These are phyloP conservation scores for Semotilus atromaculatus DNA, from an alignment of 2,797 vertebrate species.

Conservation along the genomic window DNA sequence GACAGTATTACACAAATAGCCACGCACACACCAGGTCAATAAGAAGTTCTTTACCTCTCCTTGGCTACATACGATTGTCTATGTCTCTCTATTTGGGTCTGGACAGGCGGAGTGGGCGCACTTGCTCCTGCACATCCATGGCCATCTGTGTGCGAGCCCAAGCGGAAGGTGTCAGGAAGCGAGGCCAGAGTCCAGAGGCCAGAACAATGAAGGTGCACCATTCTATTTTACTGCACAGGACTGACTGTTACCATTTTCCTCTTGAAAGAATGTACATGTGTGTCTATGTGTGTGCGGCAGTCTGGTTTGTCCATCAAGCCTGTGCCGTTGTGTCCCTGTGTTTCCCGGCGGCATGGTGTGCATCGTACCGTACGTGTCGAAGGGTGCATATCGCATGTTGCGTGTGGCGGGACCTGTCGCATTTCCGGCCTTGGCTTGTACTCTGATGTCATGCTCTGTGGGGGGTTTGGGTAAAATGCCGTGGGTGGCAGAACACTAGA, in stretches of 20 bases:
- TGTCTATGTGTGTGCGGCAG: slow-evolving; percentile 58
- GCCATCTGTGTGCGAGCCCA: slow-evolving; percentile 60
- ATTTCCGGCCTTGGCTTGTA: slow-evolving; percentile 64
- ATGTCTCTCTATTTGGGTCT: slow-evolving; percentile 35
- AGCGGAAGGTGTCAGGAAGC: slow-evolving; percentile 65
- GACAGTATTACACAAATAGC: neutral
- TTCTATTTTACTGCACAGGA: slow-evolving; percentile 53
- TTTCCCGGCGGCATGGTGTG: slow-evolving; percentile 51
- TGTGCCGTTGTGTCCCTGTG: slow-evolving; percentile 13
- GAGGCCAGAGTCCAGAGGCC: slow-evolving; percentile 58
- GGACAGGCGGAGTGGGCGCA: slow-evolving; percentile 56
- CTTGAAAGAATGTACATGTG: slow-evolving; percentile 52
- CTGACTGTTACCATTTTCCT: slow-evolving; percentile 54
- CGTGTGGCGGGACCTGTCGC: slow-evolving; percentile 32
- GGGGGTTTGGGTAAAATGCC: slow-evolving; percentile 49
- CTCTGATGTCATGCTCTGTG: slow-evolving; percentile 67
- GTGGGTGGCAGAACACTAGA: slow-evolving; percentile 29
- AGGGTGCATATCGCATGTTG: slow-evolving; percentile 37
- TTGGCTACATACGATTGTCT: slow-evolving; percentile 42
- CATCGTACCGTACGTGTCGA: slow-evolving; percentile 50
- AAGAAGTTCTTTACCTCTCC: neutral
- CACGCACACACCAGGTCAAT: neutral
- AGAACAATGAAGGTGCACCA: slow-evolving; percentile 68
- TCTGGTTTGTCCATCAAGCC: slow-evolving; percentile 63
- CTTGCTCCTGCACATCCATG: slow-evolving; percentile 55